A percentile compares a stretch with the other conserved stretches of the same genome.
Conservation (phyloP, 2,797 vertebrate species). For the Pangasius macronema region DNA sequence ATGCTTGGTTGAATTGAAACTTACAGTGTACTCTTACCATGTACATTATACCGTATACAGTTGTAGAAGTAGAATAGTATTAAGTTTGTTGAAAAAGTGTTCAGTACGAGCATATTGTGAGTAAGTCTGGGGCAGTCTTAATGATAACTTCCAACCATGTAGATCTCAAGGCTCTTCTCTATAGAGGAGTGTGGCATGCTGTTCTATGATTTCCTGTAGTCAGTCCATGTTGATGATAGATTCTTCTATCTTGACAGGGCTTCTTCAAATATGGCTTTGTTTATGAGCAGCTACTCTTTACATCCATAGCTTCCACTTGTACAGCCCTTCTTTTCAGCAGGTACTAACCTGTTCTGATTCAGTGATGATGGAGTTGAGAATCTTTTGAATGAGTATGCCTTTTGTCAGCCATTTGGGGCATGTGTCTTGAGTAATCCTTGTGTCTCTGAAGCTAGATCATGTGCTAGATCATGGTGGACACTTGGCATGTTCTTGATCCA, state of each 20-base stretch:
- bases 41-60: too few species aligned
- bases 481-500: not conserved
- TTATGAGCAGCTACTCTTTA: not conserved
- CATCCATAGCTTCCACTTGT: not conserved
- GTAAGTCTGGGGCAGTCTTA: too few species aligned
- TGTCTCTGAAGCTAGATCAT: not conserved
- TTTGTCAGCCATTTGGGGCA: not conserved
- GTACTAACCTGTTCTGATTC: not conserved
- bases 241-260: too few species aligned
- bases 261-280: not conserved
- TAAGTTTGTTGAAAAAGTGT: too few species aligned
- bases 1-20: too few species aligned
- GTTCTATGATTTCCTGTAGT: not conserved
- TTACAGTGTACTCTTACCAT: too few species aligned
- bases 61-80: too few species aligned
- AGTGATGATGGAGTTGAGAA: not conserved
- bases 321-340: not conserved
- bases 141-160: not conserved
- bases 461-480: not conserved
- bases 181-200: not conserved
- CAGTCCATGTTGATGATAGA: not conserved
- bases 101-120: too few species aligned
- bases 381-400: too few species aligned
- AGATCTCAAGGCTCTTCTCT: not conserved
- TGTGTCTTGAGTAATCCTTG: not conserved